Conservation (phyloP, 2,797 vertebrate genomes). For the Pogoniulus pusillus region DNA sequence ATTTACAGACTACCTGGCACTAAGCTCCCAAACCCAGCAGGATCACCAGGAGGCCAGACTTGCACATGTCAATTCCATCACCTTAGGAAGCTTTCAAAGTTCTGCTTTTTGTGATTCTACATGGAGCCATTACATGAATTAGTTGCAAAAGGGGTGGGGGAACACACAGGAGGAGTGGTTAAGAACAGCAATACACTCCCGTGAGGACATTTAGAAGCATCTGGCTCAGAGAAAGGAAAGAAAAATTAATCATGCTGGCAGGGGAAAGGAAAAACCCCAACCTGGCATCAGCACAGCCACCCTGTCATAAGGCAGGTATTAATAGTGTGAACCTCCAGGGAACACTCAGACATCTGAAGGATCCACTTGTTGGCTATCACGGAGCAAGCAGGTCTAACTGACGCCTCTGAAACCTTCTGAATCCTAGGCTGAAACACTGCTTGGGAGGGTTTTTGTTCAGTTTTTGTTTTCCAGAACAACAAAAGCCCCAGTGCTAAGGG, state of each 20-base stretch:
- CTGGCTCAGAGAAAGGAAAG: slow-evolving; percentile 82
- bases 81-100: slow-evolving; percentile 52
- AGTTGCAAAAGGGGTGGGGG: slow-evolving; percentile 29
- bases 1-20: slow-evolving; percentile 36
- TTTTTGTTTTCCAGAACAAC: background rate
- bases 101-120: slow-evolving; percentile 17
- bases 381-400: slow-evolving; percentile 37
- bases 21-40: slow-evolving; percentile 11
- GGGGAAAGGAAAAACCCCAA: slow-evolving; percentile 3
- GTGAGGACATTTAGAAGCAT: slow-evolving; percentile 60
- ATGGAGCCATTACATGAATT: slow-evolving; percentile 86
- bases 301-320: slow-evolving; percentile 70
- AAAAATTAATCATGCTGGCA: slow-evolving; percentile 75
- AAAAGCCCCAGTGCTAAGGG: background rate
- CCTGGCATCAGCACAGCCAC: slow-evolving; percentile 67
- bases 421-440: background rate
- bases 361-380: slow-evolving; percentile 52
- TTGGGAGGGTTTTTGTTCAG: background rate
- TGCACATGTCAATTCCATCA: slow-evolving; percentile 31
- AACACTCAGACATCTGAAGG: slow-evolving; percentile 51
- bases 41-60: background rate
- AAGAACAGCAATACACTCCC: slow-evolving; percentile 80
- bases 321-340: slow-evolving; percentile 63
- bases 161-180: slow-evolving; percentile 27
- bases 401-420: slow-evolving; percentile 41